Evolutionary conservation across 2,888 invertebrate genomes (phyloP).

Genomic region (Philereme transversata): DNA sequence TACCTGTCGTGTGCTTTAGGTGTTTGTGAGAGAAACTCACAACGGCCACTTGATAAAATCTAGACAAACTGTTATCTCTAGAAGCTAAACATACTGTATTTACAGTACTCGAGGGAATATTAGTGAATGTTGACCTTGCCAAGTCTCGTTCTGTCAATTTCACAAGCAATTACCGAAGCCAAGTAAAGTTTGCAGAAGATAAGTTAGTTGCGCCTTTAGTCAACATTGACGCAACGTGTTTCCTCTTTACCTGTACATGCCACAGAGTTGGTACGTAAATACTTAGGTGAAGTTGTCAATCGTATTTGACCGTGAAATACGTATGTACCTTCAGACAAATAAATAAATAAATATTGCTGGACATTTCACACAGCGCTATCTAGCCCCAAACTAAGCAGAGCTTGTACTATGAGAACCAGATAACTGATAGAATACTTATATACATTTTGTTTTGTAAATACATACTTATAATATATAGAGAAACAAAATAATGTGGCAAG

Average conservation of each 20-base stretch:
- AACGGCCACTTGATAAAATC: background rate
- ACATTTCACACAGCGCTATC: too few relatives aligned
- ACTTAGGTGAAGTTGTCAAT: background rate
- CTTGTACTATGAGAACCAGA: too few relatives aligned
- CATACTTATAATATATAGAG: too few relatives aligned
- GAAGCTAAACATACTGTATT: background rate
- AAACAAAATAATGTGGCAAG: too few relatives aligned
- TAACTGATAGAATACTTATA: too few relatives aligned
- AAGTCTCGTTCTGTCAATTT: slow-evolving; percentile 19
- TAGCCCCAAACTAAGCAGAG: too few relatives aligned
- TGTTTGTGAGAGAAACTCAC: background rate
- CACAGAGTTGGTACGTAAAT: background rate
- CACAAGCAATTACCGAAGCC: slow-evolving; percentile 24
- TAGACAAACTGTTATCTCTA: too few relatives aligned
- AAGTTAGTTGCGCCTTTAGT: slow-evolving; percentile 25
- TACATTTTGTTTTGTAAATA: too few relatives aligned
- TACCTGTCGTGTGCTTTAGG: background rate
- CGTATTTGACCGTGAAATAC: background rate
- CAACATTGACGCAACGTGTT: slow-evolving; percentile 48
- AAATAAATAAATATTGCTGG: too few relatives aligned
- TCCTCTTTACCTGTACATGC: slow-evolving; percentile 23
- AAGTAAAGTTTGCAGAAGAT: slow-evolving; percentile 17
- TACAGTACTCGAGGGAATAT: background rate
- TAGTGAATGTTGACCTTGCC: slow-evolving; percentile 8
- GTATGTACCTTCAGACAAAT: too few relatives aligned